Evolutionary conservation across 2,888 invertebrate genomes (phyloP).

Genomic region (Pristionchus japonicus): DNA sequence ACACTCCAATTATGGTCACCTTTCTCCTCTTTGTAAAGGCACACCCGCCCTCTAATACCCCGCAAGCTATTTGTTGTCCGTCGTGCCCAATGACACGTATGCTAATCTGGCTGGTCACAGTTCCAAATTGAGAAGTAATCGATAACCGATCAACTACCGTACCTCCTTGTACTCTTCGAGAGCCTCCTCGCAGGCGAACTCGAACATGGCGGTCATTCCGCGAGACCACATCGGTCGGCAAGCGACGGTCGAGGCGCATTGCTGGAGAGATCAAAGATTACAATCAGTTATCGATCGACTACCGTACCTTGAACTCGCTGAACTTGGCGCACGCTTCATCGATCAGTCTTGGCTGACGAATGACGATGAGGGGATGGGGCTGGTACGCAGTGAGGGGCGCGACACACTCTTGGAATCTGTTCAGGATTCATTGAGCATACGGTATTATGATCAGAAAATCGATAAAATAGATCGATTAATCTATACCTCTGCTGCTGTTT

Average conservation of each 20-base stretch:
- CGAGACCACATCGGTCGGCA: conserved; percentile 72
- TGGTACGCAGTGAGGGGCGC: conserved; percentile 70
- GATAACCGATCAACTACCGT: neutral
- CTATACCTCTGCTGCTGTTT: conserved; percentile 36
- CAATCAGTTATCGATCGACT: neutral
- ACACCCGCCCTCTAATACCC: neutral
- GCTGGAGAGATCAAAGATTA: conserved; percentile 43
- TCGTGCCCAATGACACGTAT: neutral
- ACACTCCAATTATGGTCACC: conserved; percentile 37
- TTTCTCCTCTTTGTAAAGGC: conserved; percentile 30
- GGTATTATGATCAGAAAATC: too few species aligned
- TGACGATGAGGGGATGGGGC: conserved; percentile 72
- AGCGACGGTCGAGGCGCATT: conserved; percentile 54
- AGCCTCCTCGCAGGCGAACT: conserved; percentile 70
- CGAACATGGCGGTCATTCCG: conserved; percentile 74
- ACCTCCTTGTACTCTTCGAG: conserved; percentile 64
- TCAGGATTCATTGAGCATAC: too few species aligned
- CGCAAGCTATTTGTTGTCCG: neutral
- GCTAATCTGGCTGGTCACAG: neutral
- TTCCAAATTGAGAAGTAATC: neutral
- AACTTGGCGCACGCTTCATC: conserved; percentile 70
- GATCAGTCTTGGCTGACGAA: conserved; percentile 70
- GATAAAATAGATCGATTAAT: neutral
- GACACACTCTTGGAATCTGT: conserved; percentile 68
- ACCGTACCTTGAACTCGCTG: conserved; percentile 62